Evolutionary conservation across 2,113 vertebrate species (phyloP).

Genomic region (Columba janthina): DNA sequence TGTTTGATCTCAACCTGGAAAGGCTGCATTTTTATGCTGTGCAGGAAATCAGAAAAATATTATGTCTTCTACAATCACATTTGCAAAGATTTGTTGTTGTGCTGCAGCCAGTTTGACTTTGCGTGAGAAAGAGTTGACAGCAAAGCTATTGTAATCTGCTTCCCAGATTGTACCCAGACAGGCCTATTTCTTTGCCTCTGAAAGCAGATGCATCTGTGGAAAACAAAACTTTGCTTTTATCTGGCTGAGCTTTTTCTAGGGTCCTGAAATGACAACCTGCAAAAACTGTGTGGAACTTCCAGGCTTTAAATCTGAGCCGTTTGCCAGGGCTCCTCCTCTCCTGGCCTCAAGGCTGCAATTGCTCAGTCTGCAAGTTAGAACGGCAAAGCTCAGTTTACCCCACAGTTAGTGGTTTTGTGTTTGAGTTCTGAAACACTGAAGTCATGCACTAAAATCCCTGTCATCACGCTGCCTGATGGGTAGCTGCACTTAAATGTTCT

Average conservation of each 20-base stretch:
- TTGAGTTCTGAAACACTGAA: neutral
- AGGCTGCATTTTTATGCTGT: neutral
- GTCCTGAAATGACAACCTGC: neutral
- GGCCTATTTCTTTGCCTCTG: neutral
- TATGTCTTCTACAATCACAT: neutral
- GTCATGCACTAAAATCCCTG: neutral
- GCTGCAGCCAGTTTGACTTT: neutral
- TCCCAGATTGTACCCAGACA: neutral
- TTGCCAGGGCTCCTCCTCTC: neutral
- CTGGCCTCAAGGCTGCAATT: neutral
- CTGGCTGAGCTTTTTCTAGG: neutral
- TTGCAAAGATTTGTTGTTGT: neutral
- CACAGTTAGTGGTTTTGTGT: neutral
- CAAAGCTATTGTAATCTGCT: neutral
- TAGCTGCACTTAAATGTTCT: neutral
- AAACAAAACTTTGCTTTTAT: neutral
- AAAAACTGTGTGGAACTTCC: neutral
- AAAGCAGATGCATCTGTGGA: neutral
- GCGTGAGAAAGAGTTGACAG: neutral
- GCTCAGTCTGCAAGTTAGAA: neutral
- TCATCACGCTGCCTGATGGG: neutral
- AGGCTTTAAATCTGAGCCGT: neutral
- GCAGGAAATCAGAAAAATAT: neutral
- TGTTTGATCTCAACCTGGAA: neutral
- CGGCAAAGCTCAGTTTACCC: neutral